These are phyloP conservation scores for Enteromius anoplus DNA, from an alignment of 2,797 vertebrate species.

Conservation along the genomic window DNA sequence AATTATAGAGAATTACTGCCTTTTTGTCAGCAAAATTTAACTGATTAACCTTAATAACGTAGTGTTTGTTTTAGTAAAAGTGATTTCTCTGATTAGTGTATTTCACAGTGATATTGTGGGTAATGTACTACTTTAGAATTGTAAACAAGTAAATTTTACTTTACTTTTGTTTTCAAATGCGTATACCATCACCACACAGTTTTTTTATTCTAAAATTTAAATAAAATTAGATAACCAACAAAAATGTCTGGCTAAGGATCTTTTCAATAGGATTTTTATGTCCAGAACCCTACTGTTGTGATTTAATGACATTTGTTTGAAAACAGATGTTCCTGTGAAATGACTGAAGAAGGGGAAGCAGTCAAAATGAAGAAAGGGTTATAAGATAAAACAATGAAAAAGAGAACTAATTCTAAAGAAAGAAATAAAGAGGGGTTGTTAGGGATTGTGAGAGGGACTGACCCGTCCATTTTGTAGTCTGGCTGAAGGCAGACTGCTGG, in stretches of 20 bases:
- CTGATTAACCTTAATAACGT: neutral
- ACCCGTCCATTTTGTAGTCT: conserved; percentile 77
- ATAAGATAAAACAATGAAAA: conserved; percentile 12
- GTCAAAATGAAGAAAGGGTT: conserved; percentile 11
- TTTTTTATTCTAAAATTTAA: neutral
- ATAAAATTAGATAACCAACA: too few species aligned
- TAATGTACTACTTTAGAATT: neutral
- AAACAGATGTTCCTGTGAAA: neutral
- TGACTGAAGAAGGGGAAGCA: neutral
- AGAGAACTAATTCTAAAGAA: neutral
- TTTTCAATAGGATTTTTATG: neutral
- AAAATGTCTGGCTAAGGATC: neutral
- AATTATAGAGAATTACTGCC: neutral
- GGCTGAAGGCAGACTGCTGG: conserved; percentile 68
- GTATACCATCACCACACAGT: neutral
- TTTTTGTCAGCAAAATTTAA: neutral
- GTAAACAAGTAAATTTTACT: neutral
- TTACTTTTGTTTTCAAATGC: neutral
- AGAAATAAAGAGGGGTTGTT: neutral
- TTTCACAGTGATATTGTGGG: neutral
- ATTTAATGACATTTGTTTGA: neutral
- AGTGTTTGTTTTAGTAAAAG: neutral
- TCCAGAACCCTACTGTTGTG: neutral
- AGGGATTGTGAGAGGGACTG: conserved; percentile 64
- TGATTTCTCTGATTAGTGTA: neutral